Evolutionary conservation across 64 coral and sea anemone species (phyloP).

Genomic region (Actinia tenebrosa): DNA sequence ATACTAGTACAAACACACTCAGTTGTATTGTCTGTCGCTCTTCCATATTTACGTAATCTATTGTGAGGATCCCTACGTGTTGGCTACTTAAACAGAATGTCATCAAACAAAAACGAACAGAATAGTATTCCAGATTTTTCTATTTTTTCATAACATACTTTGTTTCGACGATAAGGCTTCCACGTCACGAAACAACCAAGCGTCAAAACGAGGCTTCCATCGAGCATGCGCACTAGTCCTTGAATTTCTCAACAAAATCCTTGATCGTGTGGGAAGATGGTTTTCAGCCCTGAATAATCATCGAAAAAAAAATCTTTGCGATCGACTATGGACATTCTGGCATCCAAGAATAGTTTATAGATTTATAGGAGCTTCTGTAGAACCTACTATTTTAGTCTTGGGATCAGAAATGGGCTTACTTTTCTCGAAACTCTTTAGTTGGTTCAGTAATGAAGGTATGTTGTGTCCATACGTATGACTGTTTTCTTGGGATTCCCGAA

Average conservation of each 20-base stretch:
- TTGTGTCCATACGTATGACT: not conserved
- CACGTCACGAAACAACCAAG: constrained; percentile 17
- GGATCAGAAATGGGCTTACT: constrained; percentile 83
- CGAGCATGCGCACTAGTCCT: constrained; percentile 9
- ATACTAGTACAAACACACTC: no score
- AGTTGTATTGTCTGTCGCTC: not conserved
- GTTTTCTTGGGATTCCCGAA: not conserved
- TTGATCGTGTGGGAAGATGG: not conserved
- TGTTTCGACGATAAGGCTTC: not conserved
- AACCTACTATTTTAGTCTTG: not conserved
- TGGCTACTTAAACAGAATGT: not conserved
- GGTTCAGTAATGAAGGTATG: constrained; percentile 93
- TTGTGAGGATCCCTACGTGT: not conserved
- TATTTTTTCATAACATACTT: no score
- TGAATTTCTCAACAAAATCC: constrained; percentile 8
- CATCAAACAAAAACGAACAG: not conserved
- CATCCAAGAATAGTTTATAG: not conserved
- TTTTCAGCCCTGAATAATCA: not conserved
- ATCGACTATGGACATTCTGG: not conserved
- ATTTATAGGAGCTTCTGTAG: not conserved
- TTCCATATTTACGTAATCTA: not conserved
- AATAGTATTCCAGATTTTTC: not conserved
- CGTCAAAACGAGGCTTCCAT: not conserved
- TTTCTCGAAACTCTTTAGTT: constrained; percentile 83
- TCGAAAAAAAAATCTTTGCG: not conserved